Evolutionary conservation across 1,140 invertebrate genomes (phyloP).

Genomic region (Halictus rubicundus): DNA sequence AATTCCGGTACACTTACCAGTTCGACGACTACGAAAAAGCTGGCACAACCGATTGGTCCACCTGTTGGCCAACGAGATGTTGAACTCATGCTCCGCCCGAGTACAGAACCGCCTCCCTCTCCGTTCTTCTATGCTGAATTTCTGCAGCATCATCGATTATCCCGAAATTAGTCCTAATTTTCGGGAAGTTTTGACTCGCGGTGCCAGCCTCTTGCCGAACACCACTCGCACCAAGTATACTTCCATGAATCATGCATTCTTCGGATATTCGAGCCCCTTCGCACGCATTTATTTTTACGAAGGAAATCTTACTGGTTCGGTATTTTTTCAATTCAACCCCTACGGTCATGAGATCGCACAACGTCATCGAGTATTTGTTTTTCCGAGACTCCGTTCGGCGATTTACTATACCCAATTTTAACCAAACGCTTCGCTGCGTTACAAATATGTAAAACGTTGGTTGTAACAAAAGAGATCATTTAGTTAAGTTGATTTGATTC

Average conservation of each 20-base stretch:
- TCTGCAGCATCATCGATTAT: slow-evolving; percentile 25
- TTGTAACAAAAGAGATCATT: too few relatives aligned
- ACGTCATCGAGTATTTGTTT: too few relatives aligned
- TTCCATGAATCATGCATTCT: neutral
- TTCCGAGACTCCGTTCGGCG: too few relatives aligned
- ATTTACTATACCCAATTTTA: too few relatives aligned
- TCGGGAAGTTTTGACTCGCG: slow-evolving; percentile 20
- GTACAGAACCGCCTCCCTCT: slow-evolving; percentile 46
- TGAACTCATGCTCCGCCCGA: slow-evolving; percentile 50
- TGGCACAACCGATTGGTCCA: slow-evolving; percentile 45
- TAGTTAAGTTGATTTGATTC: too few relatives aligned
- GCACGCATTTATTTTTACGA: too few relatives aligned
- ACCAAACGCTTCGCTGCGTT: too few relatives aligned
- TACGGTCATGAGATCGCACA: too few relatives aligned
- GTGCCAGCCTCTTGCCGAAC: slow-evolving; percentile 1
- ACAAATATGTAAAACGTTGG: too few relatives aligned
- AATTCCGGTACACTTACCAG: slow-evolving; percentile 12
- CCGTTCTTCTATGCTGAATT: neutral
- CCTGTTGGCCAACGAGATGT: slow-evolving; percentile 53
- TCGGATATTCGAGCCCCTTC: too few relatives aligned
- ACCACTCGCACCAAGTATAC: neutral
- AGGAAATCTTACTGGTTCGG: too few relatives aligned
- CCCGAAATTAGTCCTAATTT: slow-evolving; percentile 15
- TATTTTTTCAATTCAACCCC: too few relatives aligned
- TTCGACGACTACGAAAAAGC: slow-evolving; percentile 40